Conservation (phyloP, 1,140 invertebrate species). For the Nixonia krombeini region DNA sequence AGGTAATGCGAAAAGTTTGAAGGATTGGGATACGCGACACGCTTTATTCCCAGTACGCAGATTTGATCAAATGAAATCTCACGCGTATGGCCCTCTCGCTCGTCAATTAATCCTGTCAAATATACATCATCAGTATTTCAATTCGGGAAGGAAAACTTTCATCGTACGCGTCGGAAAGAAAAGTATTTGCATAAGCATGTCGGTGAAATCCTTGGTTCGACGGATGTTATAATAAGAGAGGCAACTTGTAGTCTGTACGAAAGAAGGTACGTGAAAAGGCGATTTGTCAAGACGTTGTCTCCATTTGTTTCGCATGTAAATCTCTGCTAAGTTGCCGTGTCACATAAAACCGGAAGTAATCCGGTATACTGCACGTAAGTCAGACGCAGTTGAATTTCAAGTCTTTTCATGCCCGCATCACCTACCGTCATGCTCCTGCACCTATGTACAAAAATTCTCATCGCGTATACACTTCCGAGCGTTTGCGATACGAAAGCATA, state of each 20-base stretch:
- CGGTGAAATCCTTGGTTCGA: too few relatives aligned
- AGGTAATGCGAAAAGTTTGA: conserved; percentile 20
- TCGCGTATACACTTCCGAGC: conserved; percentile 5
- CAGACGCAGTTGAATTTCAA: conserved; percentile 42
- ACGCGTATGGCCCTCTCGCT: too few relatives aligned
- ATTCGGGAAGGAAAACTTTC: too few relatives aligned
- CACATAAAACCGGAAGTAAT: conserved; percentile 52
- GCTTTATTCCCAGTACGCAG: too few relatives aligned
- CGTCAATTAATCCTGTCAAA: too few relatives aligned
- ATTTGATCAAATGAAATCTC: too few relatives aligned
- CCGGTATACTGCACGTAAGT: conserved; percentile 51
- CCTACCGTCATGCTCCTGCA: conserved; percentile 23
- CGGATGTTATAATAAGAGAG: too few relatives aligned
- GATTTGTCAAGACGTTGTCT: conserved; percentile 28
- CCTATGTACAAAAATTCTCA: background rate
- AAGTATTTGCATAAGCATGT: too few relatives aligned
- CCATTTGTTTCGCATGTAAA: conserved; percentile 46
- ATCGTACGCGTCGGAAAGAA: too few relatives aligned
- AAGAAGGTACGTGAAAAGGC: background rate
- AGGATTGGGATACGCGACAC: too few relatives aligned
- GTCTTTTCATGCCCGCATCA: conserved; percentile 36
- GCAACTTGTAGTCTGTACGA: too few relatives aligned
- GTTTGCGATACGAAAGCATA: conserved; percentile 11
- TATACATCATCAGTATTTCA: too few relatives aligned
- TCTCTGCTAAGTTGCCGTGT: conserved; percentile 47